Evolutionary conservation across 2,888 invertebrate genomes (phyloP).

Genomic region (Keiferia lycopersicella): DNA sequence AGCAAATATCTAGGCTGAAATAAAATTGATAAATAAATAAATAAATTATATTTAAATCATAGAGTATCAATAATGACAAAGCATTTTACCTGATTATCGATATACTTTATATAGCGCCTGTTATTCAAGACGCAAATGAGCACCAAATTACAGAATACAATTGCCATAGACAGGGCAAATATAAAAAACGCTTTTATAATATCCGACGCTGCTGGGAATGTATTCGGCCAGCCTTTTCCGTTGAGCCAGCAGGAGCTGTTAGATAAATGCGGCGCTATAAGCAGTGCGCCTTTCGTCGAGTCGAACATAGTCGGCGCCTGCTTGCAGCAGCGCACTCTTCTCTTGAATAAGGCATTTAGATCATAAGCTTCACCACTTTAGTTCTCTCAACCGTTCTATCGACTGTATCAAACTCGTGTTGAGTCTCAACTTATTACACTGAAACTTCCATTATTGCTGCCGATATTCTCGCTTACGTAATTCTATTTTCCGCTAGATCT

Average conservation of each 20-base stretch:
- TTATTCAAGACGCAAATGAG: slow-evolving; percentile 92
- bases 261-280: slow-evolving; percentile 89
- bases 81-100: slow-evolving; percentile 89
- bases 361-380: slow-evolving; percentile 63
- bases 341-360: slow-evolving; percentile 78
- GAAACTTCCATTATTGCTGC: slow-evolving; percentile 16
- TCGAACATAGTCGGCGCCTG: slow-evolving; percentile 82
- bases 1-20: slow-evolving; percentile 91
- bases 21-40: slow-evolving; percentile 36
- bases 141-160: slow-evolving; percentile 89
- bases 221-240: slow-evolving; percentile 83
- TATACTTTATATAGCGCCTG: slow-evolving; percentile 90
- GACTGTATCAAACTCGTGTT: not conserved
- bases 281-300: slow-evolving; percentile 85
- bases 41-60: too few species aligned
- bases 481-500: slow-evolving; percentile 23
- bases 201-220: slow-evolving; percentile 85
- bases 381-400: slow-evolving; percentile 59
- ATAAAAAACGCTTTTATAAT: slow-evolving; percentile 89
- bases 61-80: too few species aligned
- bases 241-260: slow-evolving; percentile 92
- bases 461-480: slow-evolving; percentile 11
- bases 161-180: slow-evolving; percentile 88
- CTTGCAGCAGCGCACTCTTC: slow-evolving; percentile 66
- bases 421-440: not conserved